phyloP scores from a whole-genome alignment of 2,797 vertebrate genomes.

The Simalia tracyae region DNA sequence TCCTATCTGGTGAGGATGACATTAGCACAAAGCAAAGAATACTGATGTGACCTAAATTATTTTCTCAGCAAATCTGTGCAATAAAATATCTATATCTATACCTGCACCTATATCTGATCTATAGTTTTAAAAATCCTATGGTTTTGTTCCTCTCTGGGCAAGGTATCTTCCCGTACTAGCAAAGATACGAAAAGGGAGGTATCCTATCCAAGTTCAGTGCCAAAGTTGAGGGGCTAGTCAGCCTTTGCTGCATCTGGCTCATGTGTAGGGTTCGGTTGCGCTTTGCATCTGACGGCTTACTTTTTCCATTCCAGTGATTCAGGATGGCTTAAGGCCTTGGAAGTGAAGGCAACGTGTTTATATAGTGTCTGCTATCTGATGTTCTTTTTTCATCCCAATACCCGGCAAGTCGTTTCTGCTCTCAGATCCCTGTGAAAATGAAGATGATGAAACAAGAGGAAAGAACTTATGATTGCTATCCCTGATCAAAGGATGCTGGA shows the following conservation, averaged over 20 bases:
- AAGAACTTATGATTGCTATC: background rate
- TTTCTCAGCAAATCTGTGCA: constrained; percentile 34
- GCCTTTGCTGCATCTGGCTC: background rate
- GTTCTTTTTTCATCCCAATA: background rate
- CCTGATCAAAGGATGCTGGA: background rate
- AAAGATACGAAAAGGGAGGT: background rate
- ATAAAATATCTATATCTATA: constrained; percentile 2
- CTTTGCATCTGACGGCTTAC: background rate
- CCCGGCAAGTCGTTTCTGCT: background rate
- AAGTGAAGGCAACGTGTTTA: background rate
- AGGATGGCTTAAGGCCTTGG: background rate
- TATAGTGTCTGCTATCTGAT: background rate
- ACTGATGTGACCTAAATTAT: constrained; percentile 1
- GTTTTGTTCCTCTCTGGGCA: background rate
- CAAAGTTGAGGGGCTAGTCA: background rate
- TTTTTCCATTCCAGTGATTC: background rate
- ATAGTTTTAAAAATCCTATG: background rate
- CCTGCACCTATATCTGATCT: background rate
- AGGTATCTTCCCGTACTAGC: background rate
- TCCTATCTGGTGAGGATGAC: constrained; percentile 1
- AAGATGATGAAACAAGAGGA: background rate
- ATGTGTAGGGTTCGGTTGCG: background rate
- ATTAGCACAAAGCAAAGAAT: constrained; percentile 29
- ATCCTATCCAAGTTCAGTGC: background rate
- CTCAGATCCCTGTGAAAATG: background rate